Conservation (phyloP, 92 coral and sea anemone species). For the Heliopora coerulea region DNA sequence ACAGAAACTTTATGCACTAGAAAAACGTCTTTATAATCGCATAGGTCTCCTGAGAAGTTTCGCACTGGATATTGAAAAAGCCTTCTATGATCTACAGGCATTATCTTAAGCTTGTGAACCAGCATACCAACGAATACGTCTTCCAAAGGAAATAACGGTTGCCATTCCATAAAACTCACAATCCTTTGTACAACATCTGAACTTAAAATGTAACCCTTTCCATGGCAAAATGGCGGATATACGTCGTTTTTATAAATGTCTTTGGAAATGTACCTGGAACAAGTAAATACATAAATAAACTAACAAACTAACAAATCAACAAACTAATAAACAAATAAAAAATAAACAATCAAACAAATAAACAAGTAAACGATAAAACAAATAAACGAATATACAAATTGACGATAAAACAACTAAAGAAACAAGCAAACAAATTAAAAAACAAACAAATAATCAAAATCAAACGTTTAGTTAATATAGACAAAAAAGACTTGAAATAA, state of each 20-base stretch:
- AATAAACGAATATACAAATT: no score
- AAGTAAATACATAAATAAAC: no score
- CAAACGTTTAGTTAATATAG: no score
- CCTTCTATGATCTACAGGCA: neutral
- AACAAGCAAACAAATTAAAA: no score
- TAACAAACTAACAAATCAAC: no score
- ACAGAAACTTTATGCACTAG: neutral
- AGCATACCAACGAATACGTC: conserved; percentile 21
- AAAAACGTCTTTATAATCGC: neutral
- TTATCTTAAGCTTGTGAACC: neutral
- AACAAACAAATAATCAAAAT: no score
- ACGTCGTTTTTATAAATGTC: neutral
- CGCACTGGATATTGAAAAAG: neutral
- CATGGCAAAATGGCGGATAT: conserved; percentile 3
- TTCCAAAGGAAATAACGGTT: neutral
- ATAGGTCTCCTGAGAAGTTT: neutral
- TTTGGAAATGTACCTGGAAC: neutral
- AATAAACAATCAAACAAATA: no score
- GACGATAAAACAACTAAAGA: no score
- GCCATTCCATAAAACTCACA: neutral
- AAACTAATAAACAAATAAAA: no score
- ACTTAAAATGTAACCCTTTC: conserved; percentile 25
- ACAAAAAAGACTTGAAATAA: no score
- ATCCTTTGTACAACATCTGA: conserved; percentile 4
- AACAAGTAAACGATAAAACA: no score